Conservation (phyloP, 2,113 vertebrate genomes). For the Ranitomeya imitator region DNA sequence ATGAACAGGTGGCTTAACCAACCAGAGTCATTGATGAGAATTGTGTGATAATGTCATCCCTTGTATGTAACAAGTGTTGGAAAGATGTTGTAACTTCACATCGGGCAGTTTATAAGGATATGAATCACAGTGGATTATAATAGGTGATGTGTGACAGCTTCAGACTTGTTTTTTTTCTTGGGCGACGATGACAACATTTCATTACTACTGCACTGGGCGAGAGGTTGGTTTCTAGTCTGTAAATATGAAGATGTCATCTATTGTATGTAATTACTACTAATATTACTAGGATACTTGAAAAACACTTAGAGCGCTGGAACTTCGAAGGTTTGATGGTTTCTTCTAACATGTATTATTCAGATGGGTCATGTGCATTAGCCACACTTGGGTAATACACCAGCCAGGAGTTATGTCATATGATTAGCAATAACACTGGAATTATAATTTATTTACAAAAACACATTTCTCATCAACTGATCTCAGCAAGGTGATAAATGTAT, state of each 20-base stretch:
- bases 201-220: neutral
- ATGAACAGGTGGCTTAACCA: neutral
- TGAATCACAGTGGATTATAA: neutral
- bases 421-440: neutral
- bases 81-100: constrained; percentile 9
- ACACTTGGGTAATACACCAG: neutral
- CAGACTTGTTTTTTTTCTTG: neutral
- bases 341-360: neutral
- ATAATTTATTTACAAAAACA: neutral
- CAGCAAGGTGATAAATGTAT: neutral
- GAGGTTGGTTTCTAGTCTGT: neutral
- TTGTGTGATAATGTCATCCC: neutral
- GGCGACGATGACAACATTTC: neutral
- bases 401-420: neutral
- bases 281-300: neutral
- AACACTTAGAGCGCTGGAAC: neutral
- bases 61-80: neutral
- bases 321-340: neutral
- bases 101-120: neutral
- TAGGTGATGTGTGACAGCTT: neutral
- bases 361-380: neutral
- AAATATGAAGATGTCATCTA: neutral
- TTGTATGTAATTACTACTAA: neutral
- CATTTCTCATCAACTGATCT: neutral
- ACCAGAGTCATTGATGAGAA: neutral